These are phyloP conservation scores for Coreoperca whiteheadi DNA, from an alignment of 2,113 vertebrate species.

Conservation along the genomic window DNA sequence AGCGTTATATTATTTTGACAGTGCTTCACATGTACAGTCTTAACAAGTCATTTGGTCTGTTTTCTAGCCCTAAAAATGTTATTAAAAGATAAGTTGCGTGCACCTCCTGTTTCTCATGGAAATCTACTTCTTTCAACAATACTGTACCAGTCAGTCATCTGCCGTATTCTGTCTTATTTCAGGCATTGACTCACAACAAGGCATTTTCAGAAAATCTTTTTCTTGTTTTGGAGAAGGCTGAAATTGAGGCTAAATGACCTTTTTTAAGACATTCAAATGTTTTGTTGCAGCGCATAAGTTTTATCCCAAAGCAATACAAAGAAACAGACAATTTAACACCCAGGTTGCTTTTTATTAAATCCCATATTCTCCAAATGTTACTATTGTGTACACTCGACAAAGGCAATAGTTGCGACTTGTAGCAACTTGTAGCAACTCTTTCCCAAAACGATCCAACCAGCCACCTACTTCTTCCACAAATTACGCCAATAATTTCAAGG, in stretches of 20 bases:
- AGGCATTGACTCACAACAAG: not conserved
- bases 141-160: not conserved
- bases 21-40: not conserved
- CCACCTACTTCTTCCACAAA: slow-evolving; percentile 27
- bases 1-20: not conserved
- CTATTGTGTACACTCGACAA: slow-evolving; percentile 40
- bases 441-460: slow-evolving; percentile 5
- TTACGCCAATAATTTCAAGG: slow-evolving; percentile 27
- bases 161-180: not conserved
- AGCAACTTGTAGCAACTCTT: slow-evolving; percentile 7
- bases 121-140: not conserved
- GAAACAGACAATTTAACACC: slow-evolving; percentile 34
- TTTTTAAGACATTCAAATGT: not conserved
- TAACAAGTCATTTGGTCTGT: not conserved
- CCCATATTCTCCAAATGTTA: slow-evolving; percentile 11
- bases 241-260: not conserved
- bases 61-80: not conserved
- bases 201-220: not conserved
- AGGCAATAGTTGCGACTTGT: not conserved
- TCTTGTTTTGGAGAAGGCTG: not conserved
- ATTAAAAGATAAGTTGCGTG: not conserved
- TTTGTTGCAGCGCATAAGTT: not conserved
- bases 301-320: slow-evolving; percentile 24
- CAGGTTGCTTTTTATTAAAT: slow-evolving; percentile 61
- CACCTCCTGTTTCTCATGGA: not conserved